phyloP scores from a whole-genome alignment of 2,113 vertebrate genomes.

The Philantomba maxwellii region DNA sequence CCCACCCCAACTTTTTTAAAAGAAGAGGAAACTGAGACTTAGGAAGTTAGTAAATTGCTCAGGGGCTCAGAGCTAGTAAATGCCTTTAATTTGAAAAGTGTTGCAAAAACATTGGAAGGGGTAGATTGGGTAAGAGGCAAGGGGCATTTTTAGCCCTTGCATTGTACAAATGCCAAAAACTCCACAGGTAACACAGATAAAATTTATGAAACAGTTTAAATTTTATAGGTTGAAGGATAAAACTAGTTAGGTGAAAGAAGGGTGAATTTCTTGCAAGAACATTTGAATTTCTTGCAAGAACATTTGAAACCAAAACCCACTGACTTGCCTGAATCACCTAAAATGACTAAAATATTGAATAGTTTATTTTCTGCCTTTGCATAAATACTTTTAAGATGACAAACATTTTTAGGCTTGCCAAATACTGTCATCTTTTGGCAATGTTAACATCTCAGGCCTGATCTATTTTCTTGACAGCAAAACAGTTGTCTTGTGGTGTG shows the following conservation, averaged over 20 bases:
- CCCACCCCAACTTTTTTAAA: conserved; percentile 19
- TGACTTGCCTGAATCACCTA: conserved; percentile 75
- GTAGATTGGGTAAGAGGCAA: neutral
- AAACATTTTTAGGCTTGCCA: conserved; percentile 91
- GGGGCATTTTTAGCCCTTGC: neutral
- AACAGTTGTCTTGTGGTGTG: conserved; percentile 70
- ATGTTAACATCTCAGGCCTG: conserved; percentile 77
- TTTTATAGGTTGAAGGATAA: conserved; percentile 38
- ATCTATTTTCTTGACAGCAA: conserved; percentile 85
- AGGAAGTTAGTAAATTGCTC: conserved; percentile 8
- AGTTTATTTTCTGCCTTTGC: conserved; percentile 91
- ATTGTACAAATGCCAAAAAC: neutral
- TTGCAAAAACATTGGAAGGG: neutral
- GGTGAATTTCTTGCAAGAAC: conserved; percentile 58
- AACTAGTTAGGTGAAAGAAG: conserved; percentile 50
- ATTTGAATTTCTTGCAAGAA: conserved; percentile 59
- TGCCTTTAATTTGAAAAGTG: conserved; percentile 75
- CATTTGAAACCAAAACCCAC: conserved; percentile 73
- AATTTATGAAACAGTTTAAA: neutral
- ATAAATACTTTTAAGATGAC: conserved; percentile 96
- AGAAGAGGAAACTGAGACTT: conserved; percentile 23
- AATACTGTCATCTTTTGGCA: conserved; percentile 90
- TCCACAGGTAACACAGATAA: neutral
- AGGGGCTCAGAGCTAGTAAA: conserved; percentile 52
- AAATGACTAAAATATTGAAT: conserved; percentile 81